Evolutionary conservation across 2,797 vertebrate species (phyloP).

Genomic region (Leptatherina wallacei): DNA sequence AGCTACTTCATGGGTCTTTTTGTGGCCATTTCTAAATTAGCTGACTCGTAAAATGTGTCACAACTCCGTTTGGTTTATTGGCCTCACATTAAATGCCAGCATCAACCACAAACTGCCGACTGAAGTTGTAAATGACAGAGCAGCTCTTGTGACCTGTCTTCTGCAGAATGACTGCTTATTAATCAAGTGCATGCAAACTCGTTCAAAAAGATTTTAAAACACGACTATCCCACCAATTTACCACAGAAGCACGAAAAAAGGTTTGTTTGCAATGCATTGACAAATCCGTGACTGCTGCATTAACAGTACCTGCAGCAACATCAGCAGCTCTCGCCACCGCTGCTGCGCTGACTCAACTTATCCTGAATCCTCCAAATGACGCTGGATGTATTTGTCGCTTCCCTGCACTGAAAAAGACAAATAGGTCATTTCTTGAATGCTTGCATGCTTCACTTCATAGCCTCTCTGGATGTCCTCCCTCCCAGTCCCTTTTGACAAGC

Average conservation of each 20-base stretch:
- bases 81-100: neutral
- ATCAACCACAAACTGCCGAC: neutral
- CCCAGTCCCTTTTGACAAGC: constrained; percentile 43
- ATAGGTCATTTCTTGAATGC: constrained; percentile 21
- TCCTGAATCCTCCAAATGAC: constrained; percentile 38
- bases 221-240: neutral
- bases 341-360: constrained; percentile 51
- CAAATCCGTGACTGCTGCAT: constrained; percentile 38
- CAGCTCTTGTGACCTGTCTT: neutral
- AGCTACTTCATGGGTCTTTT: neutral
- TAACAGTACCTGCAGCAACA: constrained; percentile 52
- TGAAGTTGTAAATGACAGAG: constrained; percentile 17
- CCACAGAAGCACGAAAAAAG: neutral
- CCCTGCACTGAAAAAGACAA: constrained; percentile 38
- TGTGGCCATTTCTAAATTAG: neutral
- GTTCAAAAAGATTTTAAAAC: constrained; percentile 7
- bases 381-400: constrained; percentile 32
- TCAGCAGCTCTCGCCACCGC: constrained; percentile 18
- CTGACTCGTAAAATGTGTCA: neutral
- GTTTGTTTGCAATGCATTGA: neutral
- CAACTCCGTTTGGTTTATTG: constrained; percentile 1
- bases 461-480: constrained; percentile 52
- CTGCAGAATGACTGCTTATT: constrained; percentile 6
- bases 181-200: constrained; percentile 6
- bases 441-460: constrained; percentile 33